phyloP scores from a whole-genome alignment of 2,113 vertebrate species.

The Cichladusa arquata region DNA sequence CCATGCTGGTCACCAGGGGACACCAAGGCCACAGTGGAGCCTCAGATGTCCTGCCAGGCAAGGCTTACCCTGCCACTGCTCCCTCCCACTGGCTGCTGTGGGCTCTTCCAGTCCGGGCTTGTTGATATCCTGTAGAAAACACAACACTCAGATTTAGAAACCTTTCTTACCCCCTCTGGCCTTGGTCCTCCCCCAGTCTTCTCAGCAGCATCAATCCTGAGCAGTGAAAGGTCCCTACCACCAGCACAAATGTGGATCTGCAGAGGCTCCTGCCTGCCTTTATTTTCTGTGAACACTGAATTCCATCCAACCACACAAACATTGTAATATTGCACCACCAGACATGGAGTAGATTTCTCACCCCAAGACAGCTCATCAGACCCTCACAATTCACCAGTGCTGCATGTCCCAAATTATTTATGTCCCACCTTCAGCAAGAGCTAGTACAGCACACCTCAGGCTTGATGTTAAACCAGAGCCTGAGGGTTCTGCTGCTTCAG shows the following conservation, averaged over 20 bases:
- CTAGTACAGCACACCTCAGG: background rate
- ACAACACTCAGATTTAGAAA: background rate
- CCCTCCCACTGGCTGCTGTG: background rate
- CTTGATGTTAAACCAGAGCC: background rate
- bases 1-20: background rate
- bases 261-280: background rate
- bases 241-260: fast-evolving
- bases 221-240: fast-evolving
- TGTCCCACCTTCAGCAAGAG: background rate
- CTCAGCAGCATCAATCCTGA: background rate
- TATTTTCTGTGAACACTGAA: background rate
- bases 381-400: background rate
- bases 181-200: background rate
- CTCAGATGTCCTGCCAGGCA: background rate
- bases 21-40: background rate
- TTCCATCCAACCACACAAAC: background rate
- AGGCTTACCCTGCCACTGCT: background rate
- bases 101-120: background rate
- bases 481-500: background rate
- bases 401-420: background rate
- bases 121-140: background rate
- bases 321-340: background rate
- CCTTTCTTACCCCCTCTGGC: background rate
- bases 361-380: background rate
- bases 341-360: fast-evolving